These are phyloP conservation scores for Lithophane ornitopus DNA, from an alignment of 2,888 invertebrate genomes.

Conservation along the genomic window DNA sequence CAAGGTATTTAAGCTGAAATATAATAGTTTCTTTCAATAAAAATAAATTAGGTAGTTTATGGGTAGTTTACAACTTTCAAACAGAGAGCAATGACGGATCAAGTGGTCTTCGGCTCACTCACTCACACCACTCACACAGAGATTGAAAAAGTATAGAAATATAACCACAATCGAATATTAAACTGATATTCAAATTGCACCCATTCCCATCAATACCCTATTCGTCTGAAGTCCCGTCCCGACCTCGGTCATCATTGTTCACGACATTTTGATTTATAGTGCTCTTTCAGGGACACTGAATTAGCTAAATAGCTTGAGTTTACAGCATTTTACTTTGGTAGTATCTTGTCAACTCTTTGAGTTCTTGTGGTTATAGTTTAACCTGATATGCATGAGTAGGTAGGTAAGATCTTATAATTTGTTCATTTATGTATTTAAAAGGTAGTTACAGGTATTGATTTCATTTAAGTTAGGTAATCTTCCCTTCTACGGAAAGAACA, in stretches of 20 bases:
- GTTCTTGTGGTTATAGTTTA: neutral
- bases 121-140: neutral
- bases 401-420: neutral
- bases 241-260: constrained; percentile 31
- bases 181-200: constrained; percentile 18
- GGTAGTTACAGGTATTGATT: neutral
- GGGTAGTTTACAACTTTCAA: neutral
- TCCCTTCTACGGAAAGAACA: too few relatives aligned
- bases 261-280: constrained; percentile 34
- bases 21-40: too few relatives aligned
- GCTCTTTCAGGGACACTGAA: constrained; percentile 16
- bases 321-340: constrained; percentile 1
- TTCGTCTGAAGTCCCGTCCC: neutral
- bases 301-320: constrained; percentile 32
- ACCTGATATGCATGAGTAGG: neutral
- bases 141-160: neutral
- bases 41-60: neutral
- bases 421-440: neutral
- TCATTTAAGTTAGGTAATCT: neutral
- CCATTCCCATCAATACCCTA: neutral
- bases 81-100: neutral
- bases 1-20: neutral
- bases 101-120: neutral
- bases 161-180: constrained; percentile 2
- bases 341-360: neutral